Conservation (phyloP, 1,140 invertebrate species). For the Venturia canescens region DNA sequence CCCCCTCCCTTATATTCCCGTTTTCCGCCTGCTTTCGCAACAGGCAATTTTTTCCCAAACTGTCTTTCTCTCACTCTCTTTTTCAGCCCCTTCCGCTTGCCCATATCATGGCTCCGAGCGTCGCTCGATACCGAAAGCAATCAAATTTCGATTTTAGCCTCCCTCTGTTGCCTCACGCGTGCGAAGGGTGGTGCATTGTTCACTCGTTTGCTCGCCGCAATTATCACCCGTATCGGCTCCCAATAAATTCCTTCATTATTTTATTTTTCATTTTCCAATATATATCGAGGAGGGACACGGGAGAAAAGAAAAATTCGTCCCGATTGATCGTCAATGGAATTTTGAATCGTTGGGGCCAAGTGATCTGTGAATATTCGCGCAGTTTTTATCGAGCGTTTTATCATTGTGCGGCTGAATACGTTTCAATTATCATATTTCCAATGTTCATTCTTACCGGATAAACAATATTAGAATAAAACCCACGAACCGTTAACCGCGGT, state of each 20-base stretch:
- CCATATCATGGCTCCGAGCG: conserved; percentile 8
- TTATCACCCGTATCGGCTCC: conserved; percentile 19
- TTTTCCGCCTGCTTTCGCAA: background rate
- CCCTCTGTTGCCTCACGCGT: conserved; percentile 11
- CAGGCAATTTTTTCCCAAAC: conserved; percentile 58
- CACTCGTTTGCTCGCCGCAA: conserved; percentile 21
- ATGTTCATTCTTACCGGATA: no score
- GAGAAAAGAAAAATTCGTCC: background rate
- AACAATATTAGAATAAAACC: no score
- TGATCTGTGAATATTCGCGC: no score
- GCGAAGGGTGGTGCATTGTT: conserved; percentile 15
- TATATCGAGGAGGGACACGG: background rate
- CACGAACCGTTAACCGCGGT: no score
- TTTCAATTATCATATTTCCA: no score
- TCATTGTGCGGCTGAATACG: no score
- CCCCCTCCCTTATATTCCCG: background rate
- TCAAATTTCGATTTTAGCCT: conserved; percentile 54
- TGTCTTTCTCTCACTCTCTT: background rate
- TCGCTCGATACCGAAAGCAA: conserved; percentile 32
- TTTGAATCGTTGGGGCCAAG: no score
- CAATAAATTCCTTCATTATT: conserved; percentile 28
- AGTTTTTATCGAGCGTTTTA: no score
- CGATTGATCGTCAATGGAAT: no score
- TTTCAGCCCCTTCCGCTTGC: conserved; percentile 21
- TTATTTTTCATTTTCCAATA: conserved; percentile 6